Percentiles rank a stretch among this genome's conserved stretches.
phyloP scores from a whole-genome alignment of 2,113 vertebrate genomes.

The Balaeniceps rex region DNA sequence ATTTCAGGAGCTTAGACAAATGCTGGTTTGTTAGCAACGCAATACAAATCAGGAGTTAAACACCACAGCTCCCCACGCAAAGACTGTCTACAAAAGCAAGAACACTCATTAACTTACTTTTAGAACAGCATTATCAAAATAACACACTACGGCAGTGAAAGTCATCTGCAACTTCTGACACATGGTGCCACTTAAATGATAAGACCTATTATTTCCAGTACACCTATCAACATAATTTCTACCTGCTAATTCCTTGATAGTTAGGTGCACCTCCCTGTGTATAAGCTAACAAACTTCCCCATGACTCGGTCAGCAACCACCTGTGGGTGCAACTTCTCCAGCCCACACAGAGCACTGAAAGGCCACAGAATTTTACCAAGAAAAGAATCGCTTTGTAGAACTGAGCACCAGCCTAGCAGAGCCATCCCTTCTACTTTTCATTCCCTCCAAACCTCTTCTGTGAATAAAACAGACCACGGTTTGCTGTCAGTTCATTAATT shows the following conservation, averaged over 20 bases:
- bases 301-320: rapidly evolving
- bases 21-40: rapidly evolving
- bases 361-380: background rate
- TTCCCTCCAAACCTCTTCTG: background rate
- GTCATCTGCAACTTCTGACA: background rate
- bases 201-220: background rate
- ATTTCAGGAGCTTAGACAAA: background rate
- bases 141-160: background rate
- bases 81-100: background rate
- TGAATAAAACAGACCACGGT: background rate
- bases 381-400: background rate
- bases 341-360: background rate
- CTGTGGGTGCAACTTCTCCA: background rate
- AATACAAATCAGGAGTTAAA: background rate
- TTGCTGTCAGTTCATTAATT: background rate
- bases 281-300: background rate
- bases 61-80: background rate
- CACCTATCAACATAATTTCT: background rate
- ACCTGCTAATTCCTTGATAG: background rate
- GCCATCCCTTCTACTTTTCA: background rate
- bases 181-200: background rate
- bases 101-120: background rate
- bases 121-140: background rate
- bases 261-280: background rate
- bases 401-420: background rate